These are phyloP conservation scores for Latrodectus hesperus DNA, from an alignment of 2,888 invertebrate genomes.

Conservation along the genomic window DNA sequence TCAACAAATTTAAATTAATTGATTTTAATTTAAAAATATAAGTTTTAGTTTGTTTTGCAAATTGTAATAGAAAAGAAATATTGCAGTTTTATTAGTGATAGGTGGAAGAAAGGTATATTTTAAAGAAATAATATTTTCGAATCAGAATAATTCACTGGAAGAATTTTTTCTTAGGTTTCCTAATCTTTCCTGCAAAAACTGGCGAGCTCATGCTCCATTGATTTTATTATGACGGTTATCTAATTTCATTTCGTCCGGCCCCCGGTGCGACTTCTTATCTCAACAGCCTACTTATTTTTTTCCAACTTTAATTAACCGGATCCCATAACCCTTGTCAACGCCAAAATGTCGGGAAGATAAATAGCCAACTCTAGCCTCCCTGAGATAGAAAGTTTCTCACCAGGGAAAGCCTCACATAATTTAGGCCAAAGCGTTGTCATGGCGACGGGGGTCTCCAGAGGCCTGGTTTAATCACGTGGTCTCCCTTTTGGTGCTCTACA, in stretches of 20 bases:
- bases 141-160: too few relatives aligned
- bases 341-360: slow-evolving; percentile 58
- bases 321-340: slow-evolving; percentile 35
- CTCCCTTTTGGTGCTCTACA: slow-evolving; percentile 50
- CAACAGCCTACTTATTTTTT: background rate
- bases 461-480: slow-evolving; percentile 65
- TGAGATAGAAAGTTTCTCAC: slow-evolving; percentile 6
- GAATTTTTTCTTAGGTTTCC: background rate
- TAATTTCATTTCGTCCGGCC: background rate
- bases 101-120: too few relatives aligned
- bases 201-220: background rate
- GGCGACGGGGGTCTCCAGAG: slow-evolving; percentile 59
- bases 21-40: too few relatives aligned
- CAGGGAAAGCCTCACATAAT: slow-evolving; percentile 46
- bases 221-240: slow-evolving; percentile 1
- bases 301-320: slow-evolving; percentile 36
- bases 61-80: too few relatives aligned
- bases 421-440: slow-evolving; percentile 59
- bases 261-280: background rate
- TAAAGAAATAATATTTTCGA: too few relatives aligned
- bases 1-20: too few relatives aligned
- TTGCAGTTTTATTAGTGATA: too few relatives aligned
- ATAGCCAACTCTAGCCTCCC: slow-evolving; percentile 58
- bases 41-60: too few relatives aligned
- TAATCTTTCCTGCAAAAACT: background rate